Base-by-base conservation (phyloP, 2,797 vertebrate genomes). In the Varecia variegata region DNA sequence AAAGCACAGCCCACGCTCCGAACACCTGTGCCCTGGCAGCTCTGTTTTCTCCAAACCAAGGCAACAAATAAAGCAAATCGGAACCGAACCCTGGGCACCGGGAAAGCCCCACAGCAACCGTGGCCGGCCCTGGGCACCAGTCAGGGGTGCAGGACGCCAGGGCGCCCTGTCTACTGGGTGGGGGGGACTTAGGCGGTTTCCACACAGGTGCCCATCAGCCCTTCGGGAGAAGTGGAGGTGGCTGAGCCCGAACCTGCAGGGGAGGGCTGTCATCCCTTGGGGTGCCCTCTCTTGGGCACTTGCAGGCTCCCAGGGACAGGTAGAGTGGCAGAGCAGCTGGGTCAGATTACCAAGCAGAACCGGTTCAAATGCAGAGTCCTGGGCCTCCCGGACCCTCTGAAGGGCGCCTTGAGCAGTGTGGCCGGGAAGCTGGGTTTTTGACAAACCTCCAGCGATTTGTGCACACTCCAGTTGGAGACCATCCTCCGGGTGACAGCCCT, bases 391-490 rank as follows among this genome's bases (percentile, higher is more conserved):
- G 47, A 38, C 40, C 32, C 21, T 2, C 43, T 0, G 0, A 47
- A 20, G 58, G 0, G 0, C 27, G 21, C 9, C 40, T 18, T 40
- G 15, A 12, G 79, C 0, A 8, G 12, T 0, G 0, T 0, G 25
- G 81, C 87, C 1, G 0, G 65, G 67, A 58, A 54, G 52, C 83
- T 9, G 5, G 30, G 18, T 43, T 77, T 81, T 58, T 23, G 40
- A 81, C 6, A 13, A 68, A 88, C 38, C 32, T 84, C 56, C 52
- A 1, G 15, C 1, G 3, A 82, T 52, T 25, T 2, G 4, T 2
- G 32, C 32, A 43, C 17, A 9, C 35, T 86, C 68, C 32, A 14
- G 77, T 54, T 58, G 82, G 95, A 96, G 85, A 67, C 23, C 70
- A 40, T 14, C 65, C 83, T 96, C 92, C 21, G 0, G 70, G 65